Base-by-base conservation (phyloP, 1,140 invertebrate species). In the Ridgeia piscesae region DNA sequence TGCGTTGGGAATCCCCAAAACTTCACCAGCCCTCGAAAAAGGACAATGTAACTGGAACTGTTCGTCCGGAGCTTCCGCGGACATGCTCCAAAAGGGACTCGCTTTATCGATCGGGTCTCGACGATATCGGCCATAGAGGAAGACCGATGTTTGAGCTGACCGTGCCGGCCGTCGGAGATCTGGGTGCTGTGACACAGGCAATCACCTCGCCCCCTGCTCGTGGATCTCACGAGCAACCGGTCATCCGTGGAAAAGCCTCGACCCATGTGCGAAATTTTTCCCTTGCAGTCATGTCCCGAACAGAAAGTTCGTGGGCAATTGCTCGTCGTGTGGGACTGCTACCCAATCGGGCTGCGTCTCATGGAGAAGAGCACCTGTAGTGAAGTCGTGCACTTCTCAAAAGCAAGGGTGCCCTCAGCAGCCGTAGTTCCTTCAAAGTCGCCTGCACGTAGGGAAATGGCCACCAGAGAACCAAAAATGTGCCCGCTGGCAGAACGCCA, bases 241-340 rank as follows among this genome's bases (percentile, higher is more conserved):
- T 89, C 98, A 96, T 2, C 99, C 97, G 93, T 97, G 98, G n/a
- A n/a, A n/a, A n/a, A 89, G 96, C 98, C 34, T 98, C 98, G 89
- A 99, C n/a, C 99, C 91, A 99, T 98, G 95, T 99, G 99, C 21
- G 98, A 99, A n/a, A n/a, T n/a, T n/a, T n/a, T n/a, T n/a, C n/a
- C n/a, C 96, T 99, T 99, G 91, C 99, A 96, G n/a, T n/a, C 98
- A 99, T 99, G 96, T 99, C 99, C 6, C 99, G 99, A 0, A 99
- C 98, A 11, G 99, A 97, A 96, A 99, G 98, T 98, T 95, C 99
- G 98, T 0, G 98, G 98, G 95, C 99, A 99, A 95, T 99, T 98
- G 95, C 99, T 98, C 0, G 98, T 99, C 0, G 98, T 99, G 92
- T 97, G 98, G 91, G 96, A 34, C 94, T 94, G 35, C 96, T 97